Conservation (phyloP, 2,888 invertebrate genomes). For the Orchestes rusci region DNA sequence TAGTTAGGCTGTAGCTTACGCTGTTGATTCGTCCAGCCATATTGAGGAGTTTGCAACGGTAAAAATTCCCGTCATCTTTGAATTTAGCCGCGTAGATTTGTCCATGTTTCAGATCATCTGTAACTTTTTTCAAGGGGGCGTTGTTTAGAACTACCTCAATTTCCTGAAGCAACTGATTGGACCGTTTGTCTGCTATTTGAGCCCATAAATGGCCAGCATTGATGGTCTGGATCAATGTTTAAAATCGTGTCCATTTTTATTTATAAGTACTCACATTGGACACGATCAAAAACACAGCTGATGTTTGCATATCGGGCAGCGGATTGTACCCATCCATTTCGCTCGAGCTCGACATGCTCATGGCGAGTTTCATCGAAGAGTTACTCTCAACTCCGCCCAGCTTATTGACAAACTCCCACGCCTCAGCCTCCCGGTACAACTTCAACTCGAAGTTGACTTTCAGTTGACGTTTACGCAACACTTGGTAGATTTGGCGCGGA, state of each 20-base stretch:
- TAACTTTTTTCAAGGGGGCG: conserved; percentile 31
- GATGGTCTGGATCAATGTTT: conserved; percentile 29
- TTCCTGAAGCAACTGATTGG: conserved; percentile 28
- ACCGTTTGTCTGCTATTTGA: conserved; percentile 48
- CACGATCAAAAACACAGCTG: neutral
- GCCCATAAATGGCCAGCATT: conserved; percentile 66
- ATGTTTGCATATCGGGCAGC: conserved; percentile 28
- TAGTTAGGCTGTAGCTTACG: conserved; percentile 10
- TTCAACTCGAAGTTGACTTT: conserved; percentile 49
- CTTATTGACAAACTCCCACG: conserved; percentile 47
- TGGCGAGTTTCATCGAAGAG: no score
- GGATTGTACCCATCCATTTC: conserved; percentile 31
- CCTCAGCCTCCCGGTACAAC: conserved; percentile 33
- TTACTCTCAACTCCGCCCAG: no score
- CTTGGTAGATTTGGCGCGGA: conserved; percentile 63
- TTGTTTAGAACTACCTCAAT: conserved; percentile 43
- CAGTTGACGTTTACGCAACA: conserved; percentile 60
- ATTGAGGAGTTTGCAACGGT: conserved; percentile 50
- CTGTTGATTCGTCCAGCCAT: conserved; percentile 18
- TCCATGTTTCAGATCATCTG: conserved; percentile 40
- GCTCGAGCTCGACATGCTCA: no score
- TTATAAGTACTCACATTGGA: conserved; percentile 27
- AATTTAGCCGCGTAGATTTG: conserved; percentile 54
- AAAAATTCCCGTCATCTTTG: conserved; percentile 44
- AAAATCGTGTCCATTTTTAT: neutral